Base-by-base conservation (phyloP, 2,113 vertebrate species). In the Hemiscyllium ocellatum region DNA sequence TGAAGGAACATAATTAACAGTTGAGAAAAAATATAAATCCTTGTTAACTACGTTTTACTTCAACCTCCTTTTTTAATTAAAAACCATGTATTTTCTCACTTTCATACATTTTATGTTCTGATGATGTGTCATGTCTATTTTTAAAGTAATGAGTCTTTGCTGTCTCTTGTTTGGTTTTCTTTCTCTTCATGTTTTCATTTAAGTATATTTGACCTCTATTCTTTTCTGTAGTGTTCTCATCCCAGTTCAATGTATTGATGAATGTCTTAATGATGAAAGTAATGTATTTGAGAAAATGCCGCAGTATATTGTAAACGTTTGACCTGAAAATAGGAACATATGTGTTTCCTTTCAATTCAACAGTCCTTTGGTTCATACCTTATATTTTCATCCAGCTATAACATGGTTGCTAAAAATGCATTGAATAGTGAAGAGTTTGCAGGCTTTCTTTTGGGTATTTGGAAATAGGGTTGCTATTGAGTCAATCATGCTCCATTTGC, bases 401-500 rank as follows among this genome's bases (percentile, higher is more conserved):
- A 26, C 22, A 6, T 33, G 66, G 33, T 22, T n/a, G 33, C 29
- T 93, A 56, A 65, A 61, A 91, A 15, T 61, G 52, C 52, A 61
- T 65, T 65, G 24, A 33, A 15, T 15, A 91, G 5, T 93, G 89
- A 93, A 65, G n/a, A 66, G 22, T 66, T 65, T 93, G 37, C n/a
- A 93, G 61, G 33, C 33, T 20, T 33, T 93, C 61, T 22, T 61
- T 93, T 68, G 89, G 15, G 33, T 33, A 20, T 2, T 66, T 66
- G 61, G 89, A 66, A 93, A 20, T 20, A 93, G 89, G 89, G 4
- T 66, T 66, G 33, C 89, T 6, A 93, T 93, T 66, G 33, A 66
- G 89, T 68, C 61, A 93, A 93, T 93, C 89, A 66, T 66, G 56
- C 89, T 93, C 61, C 89, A 93, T 93, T 93, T 93, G 61, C n/a